Evolutionary conservation across 1,140 invertebrate genomes (phyloP).

Genomic region (Drosophila erecta): DNA sequence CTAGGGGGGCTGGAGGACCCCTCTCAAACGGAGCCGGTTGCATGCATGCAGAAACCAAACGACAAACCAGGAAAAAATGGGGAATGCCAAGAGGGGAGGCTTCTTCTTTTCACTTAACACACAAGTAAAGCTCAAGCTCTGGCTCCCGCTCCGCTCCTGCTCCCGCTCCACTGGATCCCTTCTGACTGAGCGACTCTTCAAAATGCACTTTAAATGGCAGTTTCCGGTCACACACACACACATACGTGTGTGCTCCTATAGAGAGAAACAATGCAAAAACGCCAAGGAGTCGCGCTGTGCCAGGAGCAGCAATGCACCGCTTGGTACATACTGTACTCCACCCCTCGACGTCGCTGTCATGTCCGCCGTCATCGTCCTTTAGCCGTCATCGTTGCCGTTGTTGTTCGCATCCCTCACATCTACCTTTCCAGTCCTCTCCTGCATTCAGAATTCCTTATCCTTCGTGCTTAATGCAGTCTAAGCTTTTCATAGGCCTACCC

Average conservation of each 20-base stretch:
- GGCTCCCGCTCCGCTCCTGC: slow-evolving; percentile 19
- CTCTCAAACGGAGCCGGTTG: slow-evolving; percentile 48
- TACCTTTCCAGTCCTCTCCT: slow-evolving; percentile 8
- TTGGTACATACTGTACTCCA: slow-evolving; percentile 82
- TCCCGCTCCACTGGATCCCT: slow-evolving; percentile 31
- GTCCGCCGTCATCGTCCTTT: slow-evolving; percentile 60
- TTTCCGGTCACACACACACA: slow-evolving; percentile 76
- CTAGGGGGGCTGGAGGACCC: not conserved
- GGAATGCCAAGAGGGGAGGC: slow-evolving; percentile 6
- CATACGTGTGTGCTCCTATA: slow-evolving; percentile 36
- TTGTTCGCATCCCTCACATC: slow-evolving; percentile 35
- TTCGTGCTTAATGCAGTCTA: slow-evolving; percentile 63
- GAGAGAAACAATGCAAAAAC: slow-evolving; percentile 70
- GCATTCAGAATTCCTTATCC: slow-evolving; percentile 27
- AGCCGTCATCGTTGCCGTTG: slow-evolving; percentile 33
- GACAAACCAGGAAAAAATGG: slow-evolving; percentile 4
- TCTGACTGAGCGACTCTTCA: slow-evolving; percentile 63
- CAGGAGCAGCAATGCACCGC: slow-evolving; percentile 77
- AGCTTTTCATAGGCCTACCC: slow-evolving; percentile 77
- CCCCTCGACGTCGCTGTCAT: slow-evolving; percentile 55
- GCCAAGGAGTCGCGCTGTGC: slow-evolving; percentile 79
- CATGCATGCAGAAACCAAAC: slow-evolving; percentile 47
- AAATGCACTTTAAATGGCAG: slow-evolving; percentile 84
- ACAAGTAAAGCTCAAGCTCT: slow-evolving; percentile 53
- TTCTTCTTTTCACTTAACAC: slow-evolving; percentile 70